Evolutionary conservation across 1,140 invertebrate species (phyloP).

Genomic region (Pseudachorutes palmiensis): DNA sequence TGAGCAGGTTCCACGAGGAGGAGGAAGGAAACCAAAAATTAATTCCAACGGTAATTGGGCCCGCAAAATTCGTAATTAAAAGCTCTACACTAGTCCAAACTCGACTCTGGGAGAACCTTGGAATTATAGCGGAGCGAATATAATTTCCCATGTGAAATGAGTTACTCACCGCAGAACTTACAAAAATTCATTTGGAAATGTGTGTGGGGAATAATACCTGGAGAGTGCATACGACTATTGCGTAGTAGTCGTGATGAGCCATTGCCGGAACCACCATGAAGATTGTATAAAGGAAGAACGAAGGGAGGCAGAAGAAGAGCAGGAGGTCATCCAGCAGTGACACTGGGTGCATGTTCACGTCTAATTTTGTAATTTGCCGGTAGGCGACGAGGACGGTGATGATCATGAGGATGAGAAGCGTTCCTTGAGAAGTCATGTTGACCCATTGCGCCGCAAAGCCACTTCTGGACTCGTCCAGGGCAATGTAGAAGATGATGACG

Average conservation of each 20-base stretch:
- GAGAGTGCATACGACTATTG: slow-evolving; percentile 47
- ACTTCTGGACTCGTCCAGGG: slow-evolving; percentile 48
- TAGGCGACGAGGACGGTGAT: slow-evolving; percentile 50
- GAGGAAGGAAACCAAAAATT: not conserved
- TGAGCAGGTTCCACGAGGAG: not conserved
- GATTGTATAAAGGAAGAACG: slow-evolving; percentile 60
- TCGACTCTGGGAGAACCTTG: too few relatives aligned
- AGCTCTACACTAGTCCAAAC: not conserved
- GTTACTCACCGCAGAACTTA: too few relatives aligned
- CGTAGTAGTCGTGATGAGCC: slow-evolving; percentile 47
- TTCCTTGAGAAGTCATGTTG: slow-evolving; percentile 38
- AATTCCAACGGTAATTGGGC: slow-evolving; percentile 5
- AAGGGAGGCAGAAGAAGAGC: slow-evolving; percentile 60
- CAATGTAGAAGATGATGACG: slow-evolving; percentile 60
- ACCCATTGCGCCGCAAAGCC: slow-evolving; percentile 38
- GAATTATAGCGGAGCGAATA: not conserved
- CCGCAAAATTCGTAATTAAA: slow-evolving; percentile 4
- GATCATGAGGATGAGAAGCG: slow-evolving; percentile 48
- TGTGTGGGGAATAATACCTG: too few relatives aligned
- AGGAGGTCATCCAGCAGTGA: slow-evolving; percentile 62
- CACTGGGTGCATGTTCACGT: slow-evolving; percentile 56
- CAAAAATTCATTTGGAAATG: too few relatives aligned
- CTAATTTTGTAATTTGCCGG: slow-evolving; percentile 52
- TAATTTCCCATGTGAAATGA: not conserved
- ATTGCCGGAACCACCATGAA: slow-evolving; percentile 57